Evolutionary conservation across 2,797 vertebrate species (phyloP), one percentile per base, ranked within the genome.

Genomic region (Acestrorhynchus altus): DNA sequence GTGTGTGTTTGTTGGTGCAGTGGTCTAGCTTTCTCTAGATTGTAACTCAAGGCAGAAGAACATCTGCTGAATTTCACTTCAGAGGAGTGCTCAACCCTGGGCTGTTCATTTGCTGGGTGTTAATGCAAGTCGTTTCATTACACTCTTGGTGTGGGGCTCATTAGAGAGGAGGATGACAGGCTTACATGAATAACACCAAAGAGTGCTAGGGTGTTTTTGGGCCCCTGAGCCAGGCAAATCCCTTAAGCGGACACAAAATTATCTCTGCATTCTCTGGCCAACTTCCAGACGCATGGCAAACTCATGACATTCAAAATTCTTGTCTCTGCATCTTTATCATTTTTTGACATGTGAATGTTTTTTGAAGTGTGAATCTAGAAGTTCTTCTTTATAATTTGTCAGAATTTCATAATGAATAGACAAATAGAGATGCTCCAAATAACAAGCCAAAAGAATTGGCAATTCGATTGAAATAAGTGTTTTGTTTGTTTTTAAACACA

Each of bases 81-180:
- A 85, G 90, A 79, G 64, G 87, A 52, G 80, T 85, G 74, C 79
- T 86, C 83, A 84, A 87, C 86, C 88, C 86, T 87, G 49, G 83
- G 88, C 85, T 89, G 86, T 83, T 90, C 87, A 88, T 92, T 92
- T 90, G 86, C 86, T 81, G 86, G 73, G 77, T 90, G 90, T 90
- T 92, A 88, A 92, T 88, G 87, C 83, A 88, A 91, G 88, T 84
- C 84, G 86, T 91, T 93, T 91, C 88, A 90, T 90, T 89, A 88
- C 67, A 76, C 83, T 85, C 64, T 71, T 69, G 83, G 86, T 89
- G 87, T 88, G 87, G 84, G 88, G 88, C 90, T 92, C 90, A 91
- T 94, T 93, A 92, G 86, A 91, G 81, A 85, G 76, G 76, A 86
- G 86, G 87, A 90, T 86, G 88, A 90, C 90, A 89, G 85, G 87